These are phyloP conservation scores for Blera fallax DNA, from an alignment of 2,888 invertebrate species.

Conservation along the genomic window DNA sequence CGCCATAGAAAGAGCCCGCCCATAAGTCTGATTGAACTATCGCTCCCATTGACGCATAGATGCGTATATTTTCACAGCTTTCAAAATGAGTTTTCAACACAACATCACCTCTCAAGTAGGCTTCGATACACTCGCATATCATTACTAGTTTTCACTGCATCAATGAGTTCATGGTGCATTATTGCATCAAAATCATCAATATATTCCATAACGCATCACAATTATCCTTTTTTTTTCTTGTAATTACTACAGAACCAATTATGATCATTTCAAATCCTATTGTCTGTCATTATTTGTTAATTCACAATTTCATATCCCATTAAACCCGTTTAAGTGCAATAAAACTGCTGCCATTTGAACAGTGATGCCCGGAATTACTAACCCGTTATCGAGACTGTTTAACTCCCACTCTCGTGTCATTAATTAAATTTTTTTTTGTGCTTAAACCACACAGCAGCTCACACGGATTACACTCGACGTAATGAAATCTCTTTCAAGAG, in stretches of 20 bases:
- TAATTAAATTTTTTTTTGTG: neutral
- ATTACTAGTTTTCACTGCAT: neutral
- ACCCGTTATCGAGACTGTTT: neutral
- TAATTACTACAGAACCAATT: neutral
- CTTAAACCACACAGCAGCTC: neutral
- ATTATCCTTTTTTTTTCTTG: neutral
- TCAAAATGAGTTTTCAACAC: neutral
- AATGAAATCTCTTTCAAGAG: neutral
- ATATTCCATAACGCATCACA: neutral
- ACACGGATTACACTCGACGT: neutral
- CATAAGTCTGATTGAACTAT: too few species aligned
- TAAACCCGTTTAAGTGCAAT: neutral
- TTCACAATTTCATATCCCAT: neutral
- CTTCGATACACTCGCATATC: neutral
- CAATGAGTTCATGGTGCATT: neutral
- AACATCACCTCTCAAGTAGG: neutral
- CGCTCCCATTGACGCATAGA: too few species aligned
- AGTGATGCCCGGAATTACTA: constrained; percentile 33
- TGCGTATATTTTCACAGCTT: too few species aligned
- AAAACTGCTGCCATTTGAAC: neutral
- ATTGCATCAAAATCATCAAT: neutral
- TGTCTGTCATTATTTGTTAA: neutral
- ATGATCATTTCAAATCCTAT: neutral
- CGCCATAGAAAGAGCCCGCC: too few species aligned
- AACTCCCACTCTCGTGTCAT: neutral